Percentiles rank a stretch among this genome's conserved stretches.
phyloP scores from a whole-genome alignment of 2,797 vertebrate genomes.

The Phrynocephalus forsythii region DNA sequence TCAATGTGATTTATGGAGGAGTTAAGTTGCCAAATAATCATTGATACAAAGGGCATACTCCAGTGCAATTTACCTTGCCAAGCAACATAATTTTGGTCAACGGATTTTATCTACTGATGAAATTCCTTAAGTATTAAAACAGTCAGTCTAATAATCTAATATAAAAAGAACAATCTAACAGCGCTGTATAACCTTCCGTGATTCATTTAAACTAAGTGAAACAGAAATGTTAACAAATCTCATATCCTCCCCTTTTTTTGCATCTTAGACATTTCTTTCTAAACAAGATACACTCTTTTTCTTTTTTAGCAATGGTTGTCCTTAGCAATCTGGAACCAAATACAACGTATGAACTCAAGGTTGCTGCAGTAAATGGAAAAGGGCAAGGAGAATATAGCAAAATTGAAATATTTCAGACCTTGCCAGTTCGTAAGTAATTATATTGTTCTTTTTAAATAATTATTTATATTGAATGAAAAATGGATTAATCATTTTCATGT shows the following conservation, averaged over 20 bases:
- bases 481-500: background rate
- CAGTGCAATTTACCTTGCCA: too few species aligned
- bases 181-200: background rate
- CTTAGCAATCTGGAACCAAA: conserved; percentile 95
- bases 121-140: too few species aligned
- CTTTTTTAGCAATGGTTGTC: conserved; percentile 86
- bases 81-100: too few species aligned
- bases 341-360: conserved; percentile 94
- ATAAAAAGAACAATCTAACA: too few species aligned
- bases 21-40: too few species aligned
- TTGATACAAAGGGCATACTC: too few species aligned
- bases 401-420: conserved; percentile 93
- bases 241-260: background rate
- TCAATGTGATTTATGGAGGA: too few species aligned
- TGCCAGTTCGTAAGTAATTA: conserved; percentile 92
- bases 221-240: background rate
- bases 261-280: background rate
- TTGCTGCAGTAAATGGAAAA: conserved; percentile 97
- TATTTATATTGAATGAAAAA: background rate
- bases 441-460: conserved; percentile 13
- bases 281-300: conserved; percentile 29
- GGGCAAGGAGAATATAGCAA: conserved; percentile 97
- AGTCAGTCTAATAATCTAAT: too few species aligned
- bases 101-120: too few species aligned
- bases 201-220: conserved; percentile 21